Evolutionary conservation across 2,888 invertebrate species (phyloP), one percentile per base, ranked within the genome.

Genomic region (Pardosa pseudoannulata): DNA sequence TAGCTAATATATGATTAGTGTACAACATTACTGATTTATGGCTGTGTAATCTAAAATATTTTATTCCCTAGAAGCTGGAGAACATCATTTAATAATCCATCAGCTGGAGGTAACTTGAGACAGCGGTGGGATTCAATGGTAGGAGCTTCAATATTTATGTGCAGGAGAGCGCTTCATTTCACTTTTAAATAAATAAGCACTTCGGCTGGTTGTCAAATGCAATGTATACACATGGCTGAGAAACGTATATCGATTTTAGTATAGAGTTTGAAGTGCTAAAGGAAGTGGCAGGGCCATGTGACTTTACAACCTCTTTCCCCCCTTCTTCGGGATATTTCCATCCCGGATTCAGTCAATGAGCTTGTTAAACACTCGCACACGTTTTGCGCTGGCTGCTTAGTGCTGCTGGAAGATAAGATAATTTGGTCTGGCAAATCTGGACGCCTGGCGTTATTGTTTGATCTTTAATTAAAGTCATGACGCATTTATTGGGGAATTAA

Each of bases 101-200:
- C 19, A 23, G 23, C 3, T 16, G 16, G 23, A 56, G 16, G 2
- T 23, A 7, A 56, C 56, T 56, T 56, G 56, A 56, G 23, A 23
- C 23, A 56, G n/a, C 23, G 23, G 23, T 23, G 5, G 19, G 23
- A 23, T 56, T 16, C 23, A 16, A 56, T 46, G 56, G 11, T 1
- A 3, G 16, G 19, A 56, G 23, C 11, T 23, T 23, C 56, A 56
- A 56, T 56, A 56, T 56, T 56, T 23, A 23, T 23, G 56, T 56
- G 1, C 23, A 3, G 11, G n/a, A 50, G 28, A 41, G 13, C 39
- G 64, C 28, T 65, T n/a, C 28, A 7, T 74, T 36, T 39, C 32
- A 39, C 74, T 64, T 36, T 27, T 74, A 64, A 74, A 64, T 74
- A 64, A 74, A 74, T 74, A 62, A 64, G 32, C 56, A 23, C 56